Evolutionary conservation across 2,113 vertebrate genomes (phyloP), one percentile per base, ranked within the genome.

Genomic region (Illadopsis cleaveri): DNA sequence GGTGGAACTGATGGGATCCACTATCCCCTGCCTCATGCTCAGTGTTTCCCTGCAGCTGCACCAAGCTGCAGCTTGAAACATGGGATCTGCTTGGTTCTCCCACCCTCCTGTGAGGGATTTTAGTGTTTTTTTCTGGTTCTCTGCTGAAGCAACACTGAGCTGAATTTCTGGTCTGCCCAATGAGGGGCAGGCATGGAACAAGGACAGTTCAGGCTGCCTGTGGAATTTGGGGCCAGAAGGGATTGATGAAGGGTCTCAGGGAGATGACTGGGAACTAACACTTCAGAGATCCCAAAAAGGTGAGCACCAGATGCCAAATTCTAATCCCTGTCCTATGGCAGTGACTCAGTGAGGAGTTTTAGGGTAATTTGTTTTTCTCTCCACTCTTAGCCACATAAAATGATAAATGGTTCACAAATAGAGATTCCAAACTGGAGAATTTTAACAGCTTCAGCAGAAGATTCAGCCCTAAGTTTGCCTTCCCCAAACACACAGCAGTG

Each of bases 251-350:
- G 61, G 30, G 33, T n/a, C 61, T 54, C 44, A 6, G 71, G 47
- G 64, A 58, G 44, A 33, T 6, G 10, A 13, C 57, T 62, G 53
- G 44, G 61, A 50, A 24, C 12, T 22, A 7, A 68, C 6, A 42
- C 13, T 18, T 38, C 37, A 0, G 0, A 44, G 37, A 24, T 45
- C n/a, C 53, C 82, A 1, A 3, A 40, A 24, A 53, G 22, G 24
- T 11, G 44, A 42, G 35, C 79, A 80, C 7, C 7, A 6, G 40
- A 19, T 71, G 69, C 15, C 50, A 50, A 54, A 42, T 12, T 12
- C 9, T 40, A 17, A 77, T 45, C 58, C 38, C 25, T 72, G 57
- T 66, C 71, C 57, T 0, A 0, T 24, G 16, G 25, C 78, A 48
- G 72, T 0, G 0, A 17, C 51, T 54, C 44, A 8, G 14, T 8